phyloP scores from a whole-genome alignment of 2,797 vertebrate genomes.

The Melanotaenia maccullochi region DNA sequence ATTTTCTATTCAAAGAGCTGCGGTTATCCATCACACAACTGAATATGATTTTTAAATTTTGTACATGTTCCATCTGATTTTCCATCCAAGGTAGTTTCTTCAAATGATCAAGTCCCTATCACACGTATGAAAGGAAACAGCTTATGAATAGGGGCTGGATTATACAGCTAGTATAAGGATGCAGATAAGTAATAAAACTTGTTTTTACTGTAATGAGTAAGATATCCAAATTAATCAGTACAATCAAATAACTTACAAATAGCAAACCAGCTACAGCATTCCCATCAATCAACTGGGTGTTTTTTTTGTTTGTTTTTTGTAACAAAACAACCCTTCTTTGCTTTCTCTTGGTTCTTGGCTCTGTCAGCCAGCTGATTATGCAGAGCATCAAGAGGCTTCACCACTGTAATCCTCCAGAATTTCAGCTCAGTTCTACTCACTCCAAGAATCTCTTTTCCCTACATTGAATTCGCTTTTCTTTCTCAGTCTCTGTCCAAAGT shows the following conservation, averaged over 20 bases:
- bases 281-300: not conserved
- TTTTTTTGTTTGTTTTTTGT: not conserved
- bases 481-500: constrained; percentile 22
- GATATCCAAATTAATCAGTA: constrained; percentile 2
- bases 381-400: constrained; percentile 8
- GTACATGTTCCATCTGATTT: not conserved
- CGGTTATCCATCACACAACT: not conserved
- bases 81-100: not conserved
- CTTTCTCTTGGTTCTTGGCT: constrained; percentile 4
- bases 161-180: not conserved
- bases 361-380: constrained; percentile 5
- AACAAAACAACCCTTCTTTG: constrained; percentile 1
- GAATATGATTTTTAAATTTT: not conserved
- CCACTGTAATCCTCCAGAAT: constrained; percentile 39
- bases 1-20: constrained; percentile 22
- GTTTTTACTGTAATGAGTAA: not conserved
- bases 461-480: constrained; percentile 8
- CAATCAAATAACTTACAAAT: not conserved
- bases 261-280: not conserved
- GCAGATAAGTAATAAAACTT: not conserved
- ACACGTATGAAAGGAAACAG: not conserved
- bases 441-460: constrained; percentile 9
- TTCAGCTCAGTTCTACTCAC: constrained; percentile 8
- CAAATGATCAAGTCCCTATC: not conserved
- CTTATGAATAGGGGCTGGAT: not conserved